Base-by-base conservation (phyloP, 2,113 vertebrate genomes). In the Cephalopholis sonnerati region DNA sequence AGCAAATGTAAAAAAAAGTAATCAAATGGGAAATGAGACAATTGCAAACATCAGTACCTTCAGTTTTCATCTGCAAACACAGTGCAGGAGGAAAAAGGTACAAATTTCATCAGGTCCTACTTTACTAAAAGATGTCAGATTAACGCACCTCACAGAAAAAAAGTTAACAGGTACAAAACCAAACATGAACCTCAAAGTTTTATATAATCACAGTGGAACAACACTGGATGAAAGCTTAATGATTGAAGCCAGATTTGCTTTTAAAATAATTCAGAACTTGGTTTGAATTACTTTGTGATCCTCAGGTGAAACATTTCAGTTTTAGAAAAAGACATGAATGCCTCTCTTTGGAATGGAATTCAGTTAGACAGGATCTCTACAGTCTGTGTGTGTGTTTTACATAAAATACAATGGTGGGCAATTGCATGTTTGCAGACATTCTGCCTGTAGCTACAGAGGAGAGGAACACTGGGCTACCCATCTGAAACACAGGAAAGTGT, bases 401-500 rank as follows among this genome's bases (percentile, higher is more conserved):
- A 76, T 58, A 51, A 71, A 53, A 63, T 7, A 25, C 18, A 51
- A 71, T 44, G 13, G n/a, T 74, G 54, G 58, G 8, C 48, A 0
- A 8, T 22, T 80, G 22, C 4, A 4, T 55, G 64, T 51, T 39
- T 61, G 0, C 61, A 50, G 59, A 54, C 53, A 54, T 53, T 64
- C 2, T 39, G 64, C 68, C 82, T 70, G 62, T 24, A 77, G 81
- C 62, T 15, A 48, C 58, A 77, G 29, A 3, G 44, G 16, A 57
- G 15, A 63, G 36, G 29, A 53, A 17, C 9, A 54, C 16, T 44
- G 46, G 18, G 22, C 82, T n/a, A 51, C 24, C 57, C 78, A 11
- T 84, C 39, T 84, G 70, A 84, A 76, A 62, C 77, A 61, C 69
- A 80, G 39, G 62, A 0, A 12, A 27, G 3, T 46, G 20, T 25